phyloP scores from a whole-genome alignment of 2,113 vertebrate genomes.

The Bufo bufo region DNA sequence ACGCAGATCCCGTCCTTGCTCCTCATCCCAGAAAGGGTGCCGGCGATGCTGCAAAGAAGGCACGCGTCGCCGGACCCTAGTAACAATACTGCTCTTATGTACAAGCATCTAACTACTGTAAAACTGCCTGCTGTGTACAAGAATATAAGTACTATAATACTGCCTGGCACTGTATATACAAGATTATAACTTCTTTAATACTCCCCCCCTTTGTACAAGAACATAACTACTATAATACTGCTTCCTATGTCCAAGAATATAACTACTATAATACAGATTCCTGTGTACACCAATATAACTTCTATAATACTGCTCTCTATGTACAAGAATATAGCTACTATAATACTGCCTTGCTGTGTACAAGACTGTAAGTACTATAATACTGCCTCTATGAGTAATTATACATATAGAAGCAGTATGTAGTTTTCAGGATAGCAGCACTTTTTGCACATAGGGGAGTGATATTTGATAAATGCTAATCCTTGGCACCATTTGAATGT shows the following conservation, averaged over 20 bases:
- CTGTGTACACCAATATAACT: neutral
- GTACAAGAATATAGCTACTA: neutral
- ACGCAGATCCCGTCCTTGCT: too few species aligned
- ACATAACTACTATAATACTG: conserved; percentile 7
- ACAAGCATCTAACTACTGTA: neutral
- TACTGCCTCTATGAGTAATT: neutral
- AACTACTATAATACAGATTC: neutral
- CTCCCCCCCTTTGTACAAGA: neutral
- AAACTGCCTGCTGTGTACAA: neutral
- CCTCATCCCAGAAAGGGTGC: too few species aligned
- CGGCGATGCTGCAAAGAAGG: too few species aligned
- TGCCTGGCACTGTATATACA: neutral
- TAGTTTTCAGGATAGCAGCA: neutral
- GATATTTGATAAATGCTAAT: neutral
- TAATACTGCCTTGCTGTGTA: neutral
- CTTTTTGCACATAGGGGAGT: neutral
- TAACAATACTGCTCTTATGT: neutral
- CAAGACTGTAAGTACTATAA: conserved; percentile 8
- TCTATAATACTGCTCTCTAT: neutral
- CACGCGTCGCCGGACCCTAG: too few species aligned
- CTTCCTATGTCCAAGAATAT: neutral
- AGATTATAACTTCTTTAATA: neutral
- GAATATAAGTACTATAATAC: conserved; percentile 6
- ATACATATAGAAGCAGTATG: too few species aligned
- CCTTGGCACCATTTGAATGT: neutral